Base-by-base conservation (phyloP, 2,113 vertebrate species). In the Oxyruncus cristatus region DNA sequence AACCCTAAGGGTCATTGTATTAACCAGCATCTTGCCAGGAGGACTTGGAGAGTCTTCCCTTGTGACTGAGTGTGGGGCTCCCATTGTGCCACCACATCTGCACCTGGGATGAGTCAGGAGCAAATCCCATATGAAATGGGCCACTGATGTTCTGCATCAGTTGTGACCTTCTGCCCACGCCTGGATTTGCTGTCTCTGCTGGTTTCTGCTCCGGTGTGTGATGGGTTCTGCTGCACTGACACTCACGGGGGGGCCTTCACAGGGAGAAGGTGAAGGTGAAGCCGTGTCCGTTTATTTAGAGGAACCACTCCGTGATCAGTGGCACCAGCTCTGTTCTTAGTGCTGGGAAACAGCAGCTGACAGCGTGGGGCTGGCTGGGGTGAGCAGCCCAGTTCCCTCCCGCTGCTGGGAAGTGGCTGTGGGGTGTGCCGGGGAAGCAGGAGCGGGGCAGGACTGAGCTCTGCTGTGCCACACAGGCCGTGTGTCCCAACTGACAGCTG, bases 401-500 rank as follows among this genome's bases (percentile, higher is more conserved):
- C 42, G 20, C 41, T 2, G 4, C 33, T 39, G 2, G 61, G 37
- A 41, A 28, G 37, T 6, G 26, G 37, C 8, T 41, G 17, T 63
- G 61, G 37, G 35, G 6, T 27, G 46, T 24, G 2, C 24, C 5
- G 12, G 33, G 70, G 71, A 73, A 42, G 9, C 55, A 53, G 84
- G 30, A 42, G 22, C 37, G 1, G 0, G 3, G 74, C 16, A 12
- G 89, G 22, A 24, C 27, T 11, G 26, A 2, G 28, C 68, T 79
- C 26, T 15, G 2, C 66, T 2, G 9, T 37, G n/a, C 77, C 81
- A 12, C 82, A 32, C 68, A 32, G 12, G 6, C 89, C 22, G 19
- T 17, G 17, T 32, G 37, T 72, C 87, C 92, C 52, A 0, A 44
- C 14, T 55, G 83, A 76, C 97, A 96, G 97, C 96, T 97, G 95